A percentile compares a stretch with the other conserved stretches of the same genome.
Conservation (phyloP, 2,888 invertebrate genomes). For the Itoplectis maculator region DNA sequence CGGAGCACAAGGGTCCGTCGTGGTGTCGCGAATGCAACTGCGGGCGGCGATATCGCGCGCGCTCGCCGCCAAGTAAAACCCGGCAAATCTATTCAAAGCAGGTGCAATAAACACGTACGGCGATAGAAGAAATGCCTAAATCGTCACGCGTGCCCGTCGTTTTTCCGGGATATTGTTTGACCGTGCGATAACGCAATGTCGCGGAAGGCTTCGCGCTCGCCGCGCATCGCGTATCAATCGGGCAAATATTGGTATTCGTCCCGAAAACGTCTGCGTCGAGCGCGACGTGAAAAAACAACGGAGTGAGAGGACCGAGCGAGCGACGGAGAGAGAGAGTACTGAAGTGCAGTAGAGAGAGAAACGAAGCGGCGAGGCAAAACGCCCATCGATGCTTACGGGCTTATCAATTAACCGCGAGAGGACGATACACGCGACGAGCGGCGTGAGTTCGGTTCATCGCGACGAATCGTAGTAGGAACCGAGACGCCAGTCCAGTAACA, state of each 20-base stretch:
- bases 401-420: conserved; percentile 14
- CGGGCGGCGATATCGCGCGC: too few species aligned
- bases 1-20: too few species aligned
- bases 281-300: not conserved
- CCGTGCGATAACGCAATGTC: not conserved
- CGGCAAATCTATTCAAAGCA: too few species aligned
- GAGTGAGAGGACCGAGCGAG: too few species aligned
- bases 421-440: conserved; percentile 40
- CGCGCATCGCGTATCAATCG: not conserved
- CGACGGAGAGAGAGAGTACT: too few species aligned
- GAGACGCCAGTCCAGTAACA: not conserved
- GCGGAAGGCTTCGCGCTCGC: not conserved
- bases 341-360: too few species aligned
- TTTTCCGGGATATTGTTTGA: not conserved
- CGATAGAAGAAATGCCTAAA: not conserved
- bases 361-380: not conserved
- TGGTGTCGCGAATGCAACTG: too few species aligned
- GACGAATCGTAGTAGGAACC: conserved; percentile 2
- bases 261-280: not conserved
- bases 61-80: too few species aligned
- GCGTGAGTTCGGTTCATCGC: conserved; percentile 14
- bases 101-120: not conserved
- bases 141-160: not conserved
- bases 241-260: conserved; percentile 9
- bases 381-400: not conserved